Base-by-base conservation (phyloP, 2,797 vertebrate species). In the Falco peregrinus region DNA sequence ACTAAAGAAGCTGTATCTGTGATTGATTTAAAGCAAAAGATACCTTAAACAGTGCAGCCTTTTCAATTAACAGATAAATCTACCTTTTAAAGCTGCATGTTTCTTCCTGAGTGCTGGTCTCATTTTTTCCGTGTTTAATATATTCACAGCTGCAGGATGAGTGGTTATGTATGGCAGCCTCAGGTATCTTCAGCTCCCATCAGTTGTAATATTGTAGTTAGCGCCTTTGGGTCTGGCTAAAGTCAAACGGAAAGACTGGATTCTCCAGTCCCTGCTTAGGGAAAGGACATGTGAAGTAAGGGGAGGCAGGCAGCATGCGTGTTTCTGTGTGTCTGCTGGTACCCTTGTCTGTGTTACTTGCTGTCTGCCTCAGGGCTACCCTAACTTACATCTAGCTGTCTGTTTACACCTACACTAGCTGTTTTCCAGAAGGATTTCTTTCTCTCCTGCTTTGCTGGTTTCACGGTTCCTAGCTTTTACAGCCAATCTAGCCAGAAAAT, bases 251-350 rank as follows among this genome's bases (percentile, higher is more conserved):
- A 59, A 69, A 61, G 54, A 39, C 85, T 79, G 78, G 29, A 39
- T 88, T 78, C 39, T 79, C 21, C 35, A 47, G 59, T 84, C 47
- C 25, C 41, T 90, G 35, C 74, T 7, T 67, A 54, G 17, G 37
- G 37, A 59, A 54, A 41, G n/a, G 11, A 56, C 2, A 2, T 17
- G 8, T 28, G 63, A 57, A 73, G 6, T 29, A 59, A 41, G 59
- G 37, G 56, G 65, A 63, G 22, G 11, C 13, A 41, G 56, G 28
- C 48, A 25, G 16, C 2, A 0, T 39, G 6, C 6, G 0, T 59
- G 56, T 9, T 51, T 43, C 53, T 76, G 29, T 41, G 45, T 60
- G 67, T 74, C 3, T 61, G 10, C n/a, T 29, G 10, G 1, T 37
- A 19, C 47, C 45, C 57, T 75, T 70, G 16, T 54, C 56, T 70